Evolutionary conservation across 2,888 invertebrate genomes (phyloP), one percentile per base, ranked within the genome.

Genomic region (Epinotia bilunana): DNA sequence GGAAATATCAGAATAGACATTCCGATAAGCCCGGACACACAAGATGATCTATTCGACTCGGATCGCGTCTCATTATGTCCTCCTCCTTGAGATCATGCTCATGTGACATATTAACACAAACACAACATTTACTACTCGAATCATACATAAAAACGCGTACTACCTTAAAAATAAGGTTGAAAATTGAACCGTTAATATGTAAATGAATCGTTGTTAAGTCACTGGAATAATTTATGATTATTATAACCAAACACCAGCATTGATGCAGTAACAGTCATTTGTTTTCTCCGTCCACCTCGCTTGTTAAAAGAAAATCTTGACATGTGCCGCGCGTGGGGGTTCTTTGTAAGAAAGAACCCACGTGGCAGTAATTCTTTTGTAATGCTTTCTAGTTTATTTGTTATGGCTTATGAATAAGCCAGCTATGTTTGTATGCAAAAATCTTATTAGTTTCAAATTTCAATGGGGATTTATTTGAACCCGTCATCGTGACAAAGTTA

Each of bases 341-440:
- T 83, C 83, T 85, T 83, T 82, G 90, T 91, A 86, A 87, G 87
- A 77, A 82, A 80, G 80, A 77, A 78, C 84, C 87, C 87, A 88
- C 88, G 82, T 88, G 86, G 82, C 80, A 80, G 83, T 84, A 86
- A 87, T 89, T 88, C 89, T 88, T 90, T 92, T 91, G 91, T 91
- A 89, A 85, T 80, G 81, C 82, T 84, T 84, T 86, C 84, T 82
- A 83, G 83, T 84, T 82, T 83, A 81, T 85, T 83, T 84, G 81
- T 86, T 82, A 83, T 84, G 83, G 80, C 81, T 79, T 79, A 77
- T 78, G 76, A 75, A 78, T 79, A 80, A 77, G 78, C 60, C 46
- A 46, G 74, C 58, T 53, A 64, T 79, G 81, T 88, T 88, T 88
- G 87, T 90, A 90, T 89, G 90, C 88, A 88, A 88, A 88, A 90